A percentile compares a stretch with the other conserved stretches of the same genome.
phyloP scores from a whole-genome alignment of 2,888 invertebrate genomes.

The Tanytarsus gracilentus region DNA sequence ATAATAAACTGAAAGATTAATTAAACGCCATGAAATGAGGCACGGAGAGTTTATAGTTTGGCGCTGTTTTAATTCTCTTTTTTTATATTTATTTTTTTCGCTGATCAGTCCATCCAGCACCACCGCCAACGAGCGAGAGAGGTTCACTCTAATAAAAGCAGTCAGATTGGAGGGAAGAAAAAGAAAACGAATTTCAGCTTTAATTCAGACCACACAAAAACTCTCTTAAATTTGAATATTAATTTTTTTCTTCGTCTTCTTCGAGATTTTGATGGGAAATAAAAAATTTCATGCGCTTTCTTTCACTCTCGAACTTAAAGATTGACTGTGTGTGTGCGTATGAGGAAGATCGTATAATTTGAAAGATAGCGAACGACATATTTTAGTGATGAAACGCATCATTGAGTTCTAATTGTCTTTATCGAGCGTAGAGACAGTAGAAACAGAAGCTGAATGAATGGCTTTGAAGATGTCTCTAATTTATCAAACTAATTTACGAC shows the following conservation, averaged over 20 bases:
- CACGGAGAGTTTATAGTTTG: constrained; percentile 25
- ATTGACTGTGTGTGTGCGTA: too few relatives aligned
- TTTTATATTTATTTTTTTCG: too few relatives aligned
- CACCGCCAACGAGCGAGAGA: too few relatives aligned
- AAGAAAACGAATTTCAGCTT: constrained; percentile 19
- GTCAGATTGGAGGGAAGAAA: constrained; percentile 16
- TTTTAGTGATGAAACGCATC: constrained; percentile 2
- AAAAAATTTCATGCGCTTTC: too few relatives aligned
- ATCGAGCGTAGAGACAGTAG: not conserved
- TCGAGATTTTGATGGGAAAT: too few relatives aligned
- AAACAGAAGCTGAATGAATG: constrained; percentile 11
- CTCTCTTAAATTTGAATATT: constrained; percentile 18
- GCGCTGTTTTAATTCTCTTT: too few relatives aligned
- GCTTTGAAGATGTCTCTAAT: not conserved
- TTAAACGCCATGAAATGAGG: constrained; percentile 27
- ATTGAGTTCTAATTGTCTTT: constrained; percentile 17
- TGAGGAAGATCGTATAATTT: too few relatives aligned
- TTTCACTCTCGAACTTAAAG: too few relatives aligned
- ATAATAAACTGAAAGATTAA: constrained; percentile 28
- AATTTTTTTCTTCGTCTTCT: not conserved
- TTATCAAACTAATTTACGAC: constrained; percentile 22
- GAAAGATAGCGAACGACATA: too few relatives aligned
- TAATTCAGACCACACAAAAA: constrained; percentile 27
- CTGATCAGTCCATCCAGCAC: too few relatives aligned
- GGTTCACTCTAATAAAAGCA: constrained; percentile 4